Percentiles rank a stretch among this genome's conserved stretches.
Evolutionary conservation across 2,797 vertebrate species (phyloP).

Genomic region (Hemitrygon akajei): DNA sequence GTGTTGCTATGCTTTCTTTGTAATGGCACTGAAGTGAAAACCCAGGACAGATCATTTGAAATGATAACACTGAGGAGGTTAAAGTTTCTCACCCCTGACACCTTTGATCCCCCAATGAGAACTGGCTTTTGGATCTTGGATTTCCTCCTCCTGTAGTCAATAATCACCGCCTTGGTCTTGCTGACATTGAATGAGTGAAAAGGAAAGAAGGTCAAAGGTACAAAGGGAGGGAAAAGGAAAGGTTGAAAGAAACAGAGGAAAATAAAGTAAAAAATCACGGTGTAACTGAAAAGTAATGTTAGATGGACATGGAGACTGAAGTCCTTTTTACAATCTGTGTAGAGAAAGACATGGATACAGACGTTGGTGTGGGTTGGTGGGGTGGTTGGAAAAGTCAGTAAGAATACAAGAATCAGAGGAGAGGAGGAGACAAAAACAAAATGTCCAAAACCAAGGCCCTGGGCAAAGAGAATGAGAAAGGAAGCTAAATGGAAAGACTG

Average conservation of each 20-base stretch:
- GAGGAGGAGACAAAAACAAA: not conserved
- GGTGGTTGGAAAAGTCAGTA: not conserved
- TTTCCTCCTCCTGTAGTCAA: too few relatives aligned
- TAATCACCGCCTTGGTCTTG: too few relatives aligned
- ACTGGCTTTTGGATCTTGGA: too few relatives aligned
- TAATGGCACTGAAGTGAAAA: too few relatives aligned
- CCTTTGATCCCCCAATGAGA: too few relatives aligned
- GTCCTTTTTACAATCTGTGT: too few relatives aligned
- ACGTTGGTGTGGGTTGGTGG: too few relatives aligned
- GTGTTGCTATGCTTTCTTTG: too few relatives aligned
- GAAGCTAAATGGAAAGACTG: not conserved
- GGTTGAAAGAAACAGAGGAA: not conserved
- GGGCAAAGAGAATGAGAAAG: slow-evolving; percentile 7
- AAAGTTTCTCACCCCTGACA: too few relatives aligned
- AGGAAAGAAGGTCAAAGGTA: not conserved
- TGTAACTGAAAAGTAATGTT: not conserved
- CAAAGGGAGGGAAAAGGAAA: not conserved
- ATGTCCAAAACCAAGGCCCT: not conserved
- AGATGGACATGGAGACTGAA: not conserved
- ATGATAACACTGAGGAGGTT: too few relatives aligned
- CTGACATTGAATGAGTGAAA: too few relatives aligned
- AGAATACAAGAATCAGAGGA: not conserved
- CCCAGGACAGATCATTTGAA: too few relatives aligned
- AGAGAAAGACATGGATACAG: not conserved
- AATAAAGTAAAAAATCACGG: not conserved